phyloP scores from a whole-genome alignment of 2,888 invertebrate species.

The Blera fallax region DNA sequence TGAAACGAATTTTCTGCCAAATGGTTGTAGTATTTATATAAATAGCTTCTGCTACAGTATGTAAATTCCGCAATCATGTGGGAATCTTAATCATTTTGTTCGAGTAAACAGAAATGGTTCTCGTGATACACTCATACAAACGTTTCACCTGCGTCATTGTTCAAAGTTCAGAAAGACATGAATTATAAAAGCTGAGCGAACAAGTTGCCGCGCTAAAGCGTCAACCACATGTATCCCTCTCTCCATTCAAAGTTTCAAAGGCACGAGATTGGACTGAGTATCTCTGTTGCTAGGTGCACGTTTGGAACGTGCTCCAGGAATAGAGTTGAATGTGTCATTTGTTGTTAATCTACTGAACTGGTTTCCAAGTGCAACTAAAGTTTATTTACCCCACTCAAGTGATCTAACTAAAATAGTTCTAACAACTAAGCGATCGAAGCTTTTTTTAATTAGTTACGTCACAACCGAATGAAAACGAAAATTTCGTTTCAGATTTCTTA shows the following conservation, averaged over 20 bases:
- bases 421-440: neutral
- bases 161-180: constrained; percentile 21
- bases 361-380: neutral
- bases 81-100: neutral
- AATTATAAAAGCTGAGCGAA: neutral
- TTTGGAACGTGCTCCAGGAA: neutral
- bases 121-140: constrained; percentile 10
- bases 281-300: constrained; percentile 48
- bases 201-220: neutral
- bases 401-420: neutral
- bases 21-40: neutral
- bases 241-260: neutral
- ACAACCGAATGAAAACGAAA: constrained; percentile 7
- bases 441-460: constrained; percentile 24
- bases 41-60: neutral
- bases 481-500: neutral
- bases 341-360: neutral
- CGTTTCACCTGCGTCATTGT: constrained; percentile 36
- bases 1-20: neutral
- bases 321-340: neutral
- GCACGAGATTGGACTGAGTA: neutral
- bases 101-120: constrained; percentile 1
- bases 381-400: neutral
- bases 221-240: neutral
- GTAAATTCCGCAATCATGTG: neutral